These are phyloP conservation scores for Sebastes oblongus DNA, from an alignment of 2,797 vertebrate genomes.

Conservation along the genomic window DNA sequence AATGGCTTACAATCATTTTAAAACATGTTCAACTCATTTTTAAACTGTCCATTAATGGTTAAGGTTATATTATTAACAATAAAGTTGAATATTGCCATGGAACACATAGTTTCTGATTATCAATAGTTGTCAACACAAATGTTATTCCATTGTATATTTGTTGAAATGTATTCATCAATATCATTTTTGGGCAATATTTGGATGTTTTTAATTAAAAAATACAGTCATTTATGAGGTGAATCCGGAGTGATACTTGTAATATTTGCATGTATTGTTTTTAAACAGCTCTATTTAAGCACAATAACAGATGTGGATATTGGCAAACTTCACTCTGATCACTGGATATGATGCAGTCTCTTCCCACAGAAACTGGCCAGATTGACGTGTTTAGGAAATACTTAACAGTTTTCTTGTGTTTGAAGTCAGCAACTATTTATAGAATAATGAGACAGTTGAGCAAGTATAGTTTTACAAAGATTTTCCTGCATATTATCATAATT, in stretches of 20 bases:
- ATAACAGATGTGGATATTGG: neutral
- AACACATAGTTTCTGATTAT: neutral
- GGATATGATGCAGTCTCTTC: neutral
- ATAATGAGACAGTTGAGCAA: neutral
- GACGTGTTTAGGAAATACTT: neutral
- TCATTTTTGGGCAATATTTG: neutral
- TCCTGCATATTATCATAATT: neutral
- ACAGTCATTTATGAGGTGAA: neutral
- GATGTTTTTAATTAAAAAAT: neutral
- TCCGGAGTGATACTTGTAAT: neutral
- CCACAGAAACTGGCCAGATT: neutral
- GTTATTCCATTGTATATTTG: neutral
- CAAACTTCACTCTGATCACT: neutral
- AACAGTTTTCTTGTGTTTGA: neutral
- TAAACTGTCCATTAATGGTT: neutral
- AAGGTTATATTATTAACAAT: neutral
- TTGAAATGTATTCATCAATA: neutral
- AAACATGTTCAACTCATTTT: neutral
- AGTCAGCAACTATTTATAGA: neutral
- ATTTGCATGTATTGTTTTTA: neutral
- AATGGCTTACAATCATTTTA: neutral
- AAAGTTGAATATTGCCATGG: neutral
- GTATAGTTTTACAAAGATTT: neutral
- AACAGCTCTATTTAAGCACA: neutral
- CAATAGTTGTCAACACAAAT: neutral